Evolutionary conservation across 2,797 vertebrate genomes (phyloP), one percentile per base, ranked within the genome.

Genomic region (Masticophis lateralis): DNA sequence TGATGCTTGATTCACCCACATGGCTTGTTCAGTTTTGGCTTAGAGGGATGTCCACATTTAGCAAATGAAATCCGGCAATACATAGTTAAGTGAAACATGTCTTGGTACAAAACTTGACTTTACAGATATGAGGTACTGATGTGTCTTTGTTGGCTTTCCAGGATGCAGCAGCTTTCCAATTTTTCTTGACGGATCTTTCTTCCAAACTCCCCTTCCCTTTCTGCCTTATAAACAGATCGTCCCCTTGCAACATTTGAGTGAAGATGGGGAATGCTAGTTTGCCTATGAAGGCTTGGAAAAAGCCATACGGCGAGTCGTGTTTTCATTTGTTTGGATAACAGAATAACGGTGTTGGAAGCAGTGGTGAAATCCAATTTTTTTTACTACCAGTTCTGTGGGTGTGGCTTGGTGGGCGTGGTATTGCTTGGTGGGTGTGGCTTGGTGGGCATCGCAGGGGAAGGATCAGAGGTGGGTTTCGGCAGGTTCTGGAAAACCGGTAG

Each of bases 261-360:
- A 99, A 92, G 97, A 98, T 86, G 98, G 98, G 93, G 98, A 99
- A 89, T 95, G 99, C 60, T 98, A 98, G 96, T 97, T 97, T 97
- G 98, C 98, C 63, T 99, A 99, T 0, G 98, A 99, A 92, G 97
- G 98, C n/a, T 97, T 99, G 56, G 99, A 99, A 94, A 98, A 99
- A 97, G 99, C 99, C 27, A 98, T 98, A 87, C 98, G 98, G 99
- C 99, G 20, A 96, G 93, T 83, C 95, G 69, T 60, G 37, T 86
- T 93, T 55, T 91, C 87, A 8, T 1, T 0, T 89, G 11, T 47
- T 51, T 87, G 88, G 87, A 90, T 8, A 0, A 25, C 59, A 25
- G 8, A 25, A 91, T 8, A 0, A 60, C 59, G 10, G 59, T 47
- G 47, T 47, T 47, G 47, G 47, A 47, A 47, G 47, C 47, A 47